These are phyloP conservation scores for Elaeidobius kamerunicus DNA, from an alignment of 2,888 invertebrate genomes.

Conservation along the genomic window DNA sequence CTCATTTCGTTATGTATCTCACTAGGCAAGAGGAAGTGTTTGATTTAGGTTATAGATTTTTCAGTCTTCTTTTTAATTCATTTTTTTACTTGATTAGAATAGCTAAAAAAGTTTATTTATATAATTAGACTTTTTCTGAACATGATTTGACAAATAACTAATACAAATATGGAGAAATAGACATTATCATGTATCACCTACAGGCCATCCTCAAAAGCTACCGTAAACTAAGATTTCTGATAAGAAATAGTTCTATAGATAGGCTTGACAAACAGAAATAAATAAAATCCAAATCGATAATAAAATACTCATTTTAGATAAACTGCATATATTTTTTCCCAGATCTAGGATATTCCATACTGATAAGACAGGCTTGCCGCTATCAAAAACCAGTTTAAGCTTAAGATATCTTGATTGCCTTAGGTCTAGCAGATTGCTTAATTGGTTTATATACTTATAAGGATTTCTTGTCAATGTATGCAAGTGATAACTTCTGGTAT, in stretches of 20 bases:
- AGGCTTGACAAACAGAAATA: background rate
- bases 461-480: background rate
- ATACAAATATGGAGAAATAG: background rate
- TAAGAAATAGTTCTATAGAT: background rate
- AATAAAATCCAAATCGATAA: background rate
- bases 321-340: constrained; percentile 4
- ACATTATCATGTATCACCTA: background rate
- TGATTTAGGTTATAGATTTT: too few species aligned
- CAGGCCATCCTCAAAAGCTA: background rate
- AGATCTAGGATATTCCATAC: constrained; percentile 3
- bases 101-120: too few species aligned
- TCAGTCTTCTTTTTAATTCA: too few species aligned
- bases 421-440: background rate
- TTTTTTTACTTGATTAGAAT: too few species aligned
- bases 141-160: too few species aligned
- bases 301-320: background rate
- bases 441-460: background rate
- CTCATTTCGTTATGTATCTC: too few species aligned
- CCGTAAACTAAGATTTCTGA: background rate
- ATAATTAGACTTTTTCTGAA: too few species aligned
- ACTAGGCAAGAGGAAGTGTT: too few species aligned
- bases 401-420: constrained; percentile 1
- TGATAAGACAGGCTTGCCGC: constrained; percentile 1
- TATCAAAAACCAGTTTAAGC: constrained; percentile 2
- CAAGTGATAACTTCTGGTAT: background rate